Evolutionary conservation across 2,888 invertebrate genomes (phyloP).

Genomic region (Blera fallax): DNA sequence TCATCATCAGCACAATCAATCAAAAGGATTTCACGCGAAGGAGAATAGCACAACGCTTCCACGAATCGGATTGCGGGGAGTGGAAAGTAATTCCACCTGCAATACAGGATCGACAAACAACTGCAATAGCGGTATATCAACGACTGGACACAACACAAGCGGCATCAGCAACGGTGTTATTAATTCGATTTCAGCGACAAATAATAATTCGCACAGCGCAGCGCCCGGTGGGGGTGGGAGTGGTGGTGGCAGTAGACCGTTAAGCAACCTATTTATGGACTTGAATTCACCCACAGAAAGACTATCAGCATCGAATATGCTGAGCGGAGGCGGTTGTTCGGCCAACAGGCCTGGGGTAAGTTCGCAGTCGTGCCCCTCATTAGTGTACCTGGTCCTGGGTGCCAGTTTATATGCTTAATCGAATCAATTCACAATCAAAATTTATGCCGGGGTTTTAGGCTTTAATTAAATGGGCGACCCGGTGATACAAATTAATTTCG

Average conservation of each 20-base stretch:
- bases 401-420: background rate
- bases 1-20: constrained; percentile 55
- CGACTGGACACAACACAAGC: constrained; percentile 58
- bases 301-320: constrained; percentile 62
- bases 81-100: constrained; percentile 45
- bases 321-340: constrained; percentile 41
- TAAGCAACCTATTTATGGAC: constrained; percentile 72
- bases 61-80: constrained; percentile 53
- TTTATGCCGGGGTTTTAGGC: background rate
- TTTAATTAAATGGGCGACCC: constrained; percentile 35
- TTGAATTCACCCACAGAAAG: constrained; percentile 73
- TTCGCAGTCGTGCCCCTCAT: background rate
- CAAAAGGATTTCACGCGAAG: constrained; percentile 45
- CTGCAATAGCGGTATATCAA: constrained; percentile 57
- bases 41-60: constrained; percentile 67
- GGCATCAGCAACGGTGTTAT: constrained; percentile 55
- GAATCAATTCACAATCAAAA: constrained; percentile 18
- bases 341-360: constrained; percentile 54
- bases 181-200: constrained; percentile 56
- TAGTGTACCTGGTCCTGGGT: constrained; percentile 60
- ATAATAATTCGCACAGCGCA: constrained; percentile 40
- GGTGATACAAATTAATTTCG: constrained; percentile 58
- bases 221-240: constrained; percentile 8
- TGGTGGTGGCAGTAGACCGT: constrained; percentile 38
- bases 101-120: constrained; percentile 39